Evolutionary conservation across 2,888 invertebrate species (phyloP).

Genomic region (Synergus umbraculus): DNA sequence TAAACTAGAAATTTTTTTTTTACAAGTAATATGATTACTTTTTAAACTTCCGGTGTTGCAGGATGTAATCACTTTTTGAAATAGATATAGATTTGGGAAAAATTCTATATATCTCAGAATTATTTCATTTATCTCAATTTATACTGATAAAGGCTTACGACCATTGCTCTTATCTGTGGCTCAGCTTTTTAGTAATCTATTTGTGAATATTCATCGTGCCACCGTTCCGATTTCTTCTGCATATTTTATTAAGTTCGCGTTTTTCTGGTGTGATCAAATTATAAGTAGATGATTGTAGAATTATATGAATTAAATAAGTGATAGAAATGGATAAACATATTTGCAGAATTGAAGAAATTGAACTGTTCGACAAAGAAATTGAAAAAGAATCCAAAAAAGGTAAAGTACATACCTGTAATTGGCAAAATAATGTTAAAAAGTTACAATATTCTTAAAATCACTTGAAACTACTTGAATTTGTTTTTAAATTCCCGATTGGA

Average conservation of each 20-base stretch:
- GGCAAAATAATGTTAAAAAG: neutral
- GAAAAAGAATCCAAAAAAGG: neutral
- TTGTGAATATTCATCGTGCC: constrained; percentile 49
- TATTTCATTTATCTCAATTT: constrained; percentile 60
- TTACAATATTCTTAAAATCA: too few species aligned
- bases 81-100: too few species aligned
- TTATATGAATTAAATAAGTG: neutral
- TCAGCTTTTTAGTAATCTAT: constrained; percentile 50
- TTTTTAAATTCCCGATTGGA: too few species aligned
- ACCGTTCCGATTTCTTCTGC: neutral
- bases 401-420: neutral
- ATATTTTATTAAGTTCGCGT: neutral
- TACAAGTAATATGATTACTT: neutral
- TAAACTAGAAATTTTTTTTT: neutral
- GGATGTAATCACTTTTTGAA: too few species aligned
- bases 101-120: too few species aligned
- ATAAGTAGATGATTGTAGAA: neutral
- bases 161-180: constrained; percentile 56
- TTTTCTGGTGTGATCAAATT: neutral
- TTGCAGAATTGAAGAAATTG: constrained; percentile 30
- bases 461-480: too few species aligned
- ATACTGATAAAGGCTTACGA: constrained; percentile 69
- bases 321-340: neutral
- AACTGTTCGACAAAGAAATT: constrained; percentile 14
- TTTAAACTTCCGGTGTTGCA: neutral